A percentile compares a stretch with the other conserved stretches of the same genome.
phyloP scores from a whole-genome alignment of 1,140 invertebrate genomes.

The Micrasema longulum region DNA sequence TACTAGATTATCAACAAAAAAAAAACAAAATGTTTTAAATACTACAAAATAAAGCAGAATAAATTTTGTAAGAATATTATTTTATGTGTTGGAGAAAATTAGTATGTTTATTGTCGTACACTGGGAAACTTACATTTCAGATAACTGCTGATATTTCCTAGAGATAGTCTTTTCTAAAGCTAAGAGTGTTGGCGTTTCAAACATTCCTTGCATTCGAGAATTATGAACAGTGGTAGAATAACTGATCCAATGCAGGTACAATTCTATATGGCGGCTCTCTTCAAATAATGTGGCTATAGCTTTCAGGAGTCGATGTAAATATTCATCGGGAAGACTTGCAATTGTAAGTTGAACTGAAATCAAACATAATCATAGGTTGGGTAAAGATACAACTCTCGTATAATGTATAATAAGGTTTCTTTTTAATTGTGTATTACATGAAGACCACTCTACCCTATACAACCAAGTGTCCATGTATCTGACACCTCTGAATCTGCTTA shows the following conservation, averaged over 20 bases:
- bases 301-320: slow-evolving; percentile 78
- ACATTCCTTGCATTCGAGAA: slow-evolving; percentile 59
- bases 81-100: no score
- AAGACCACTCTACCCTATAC: no score
- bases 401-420: no score
- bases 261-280: slow-evolving; percentile 84
- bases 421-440: no score
- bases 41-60: no score
- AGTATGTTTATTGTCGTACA: not conserved
- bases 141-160: slow-evolving; percentile 83
- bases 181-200: slow-evolving; percentile 75
- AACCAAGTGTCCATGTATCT: no score
- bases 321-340: slow-evolving; percentile 77
- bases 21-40: no score
- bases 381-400: no score
- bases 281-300: slow-evolving; percentile 81
- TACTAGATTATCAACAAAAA: no score
- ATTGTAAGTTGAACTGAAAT: slow-evolving; percentile 82
- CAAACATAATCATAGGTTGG: no score
- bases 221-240: slow-evolving; percentile 74
- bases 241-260: slow-evolving; percentile 87
- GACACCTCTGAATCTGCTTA: no score
- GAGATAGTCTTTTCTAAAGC: slow-evolving; percentile 84
- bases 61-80: no score
- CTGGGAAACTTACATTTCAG: slow-evolving; percentile 83